Base-by-base conservation (phyloP, 2,113 vertebrate species). In the Tenrec ecaudatus region DNA sequence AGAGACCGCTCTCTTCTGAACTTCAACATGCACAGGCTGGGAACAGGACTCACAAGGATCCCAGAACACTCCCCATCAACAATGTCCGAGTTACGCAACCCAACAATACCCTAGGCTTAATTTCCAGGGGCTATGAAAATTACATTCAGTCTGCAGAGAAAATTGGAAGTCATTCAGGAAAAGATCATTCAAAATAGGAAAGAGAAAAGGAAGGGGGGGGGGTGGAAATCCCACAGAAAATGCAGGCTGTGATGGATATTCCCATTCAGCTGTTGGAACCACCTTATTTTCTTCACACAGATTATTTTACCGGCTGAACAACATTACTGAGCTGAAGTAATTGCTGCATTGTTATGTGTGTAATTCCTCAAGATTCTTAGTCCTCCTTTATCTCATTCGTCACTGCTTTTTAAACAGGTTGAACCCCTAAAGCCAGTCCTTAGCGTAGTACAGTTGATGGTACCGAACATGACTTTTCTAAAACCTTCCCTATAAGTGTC, bases 321-420 rank as follows among this genome's bases (percentile, higher is more conserved):
- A 95, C 69, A 95, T 93, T 86, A 94, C 81, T 64, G 58, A 27
- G 94, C 73, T 64, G 95, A 97, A 29, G 94, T 90, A 79, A 93
- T 33, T 69, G 93, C 27, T 93, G 94, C 96, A 93, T 33, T 96
- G 31, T 80, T 90, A 93, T 71, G 89, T 17, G 57, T 96, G 3
- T 91, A 93, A 73, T 93, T 97, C 22, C 68, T 81, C 33, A 86
- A 91, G 62, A 94, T 85, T 66, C 75, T 33, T 96, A 85, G 93
- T 82, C 80, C 75, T 71, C 90, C 82, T 73, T 58, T 89, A 86
- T 64, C 92, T 97, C 29, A 96, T 62, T n/a, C 85, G 89, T 95
- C 58, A 79, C 73, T 96, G 91, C 78, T 92, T 93, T 96, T 97
- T 88, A 95, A 97, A 92, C 75, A 91, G 92, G 68, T 92, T 95